These are phyloP conservation scores for Sphyrna mokarran DNA, from an alignment of 2,113 vertebrate species.

Conservation along the genomic window DNA sequence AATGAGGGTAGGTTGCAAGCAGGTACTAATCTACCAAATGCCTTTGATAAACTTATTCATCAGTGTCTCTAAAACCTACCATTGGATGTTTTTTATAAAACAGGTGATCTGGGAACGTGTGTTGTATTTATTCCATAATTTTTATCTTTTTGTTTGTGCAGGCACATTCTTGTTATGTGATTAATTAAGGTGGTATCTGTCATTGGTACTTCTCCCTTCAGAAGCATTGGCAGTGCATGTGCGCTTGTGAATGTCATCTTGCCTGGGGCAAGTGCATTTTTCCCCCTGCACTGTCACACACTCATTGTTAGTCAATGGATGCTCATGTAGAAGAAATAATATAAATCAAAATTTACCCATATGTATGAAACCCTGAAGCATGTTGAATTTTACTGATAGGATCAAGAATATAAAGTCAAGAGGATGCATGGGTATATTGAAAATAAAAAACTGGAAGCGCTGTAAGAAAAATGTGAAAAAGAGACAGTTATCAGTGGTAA, in stretches of 20 bases:
- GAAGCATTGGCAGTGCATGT: neutral
- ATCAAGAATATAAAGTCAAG: constrained; percentile 22
- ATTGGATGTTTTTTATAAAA: neutral
- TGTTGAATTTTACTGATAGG: constrained; percentile 24
- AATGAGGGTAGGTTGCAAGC: neutral
- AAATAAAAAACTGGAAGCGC: neutral
- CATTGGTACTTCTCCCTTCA: neutral
- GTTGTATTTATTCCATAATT: neutral
- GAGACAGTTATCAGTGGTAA: neutral
- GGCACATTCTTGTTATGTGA: neutral
- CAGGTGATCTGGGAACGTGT: neutral
- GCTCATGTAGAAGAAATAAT: neutral
- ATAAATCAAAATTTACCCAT: constrained; percentile 26
- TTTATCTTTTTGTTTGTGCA: neutral
- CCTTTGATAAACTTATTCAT: neutral
- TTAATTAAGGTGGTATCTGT: neutral
- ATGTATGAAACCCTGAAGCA: constrained; percentile 11
- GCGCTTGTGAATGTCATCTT: neutral
- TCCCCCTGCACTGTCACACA: neutral
- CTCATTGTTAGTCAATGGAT: constrained; percentile 16
- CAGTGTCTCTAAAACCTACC: neutral
- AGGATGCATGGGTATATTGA: neutral
- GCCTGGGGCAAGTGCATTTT: constrained; percentile 25
- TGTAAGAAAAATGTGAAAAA: neutral
- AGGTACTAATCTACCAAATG: neutral